phyloP scores from a whole-genome alignment of 92 coral and sea anemone genomes.

The Nematostella vectensis region DNA sequence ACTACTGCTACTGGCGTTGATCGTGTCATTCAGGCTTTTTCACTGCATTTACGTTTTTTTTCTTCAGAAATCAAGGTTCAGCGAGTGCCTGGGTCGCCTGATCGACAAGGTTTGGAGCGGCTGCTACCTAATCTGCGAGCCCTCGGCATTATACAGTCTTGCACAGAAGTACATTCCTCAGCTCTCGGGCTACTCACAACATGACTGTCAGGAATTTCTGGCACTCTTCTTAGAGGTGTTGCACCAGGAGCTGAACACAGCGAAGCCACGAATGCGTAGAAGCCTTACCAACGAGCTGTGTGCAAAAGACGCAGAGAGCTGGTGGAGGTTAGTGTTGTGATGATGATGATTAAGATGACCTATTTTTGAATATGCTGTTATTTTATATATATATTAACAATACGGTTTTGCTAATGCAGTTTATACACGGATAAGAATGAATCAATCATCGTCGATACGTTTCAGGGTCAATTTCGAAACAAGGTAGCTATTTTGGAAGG shows the following conservation, averaged over 20 bases:
- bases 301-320: slow-evolving; percentile 29
- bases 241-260: slow-evolving; percentile 62
- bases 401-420: no score
- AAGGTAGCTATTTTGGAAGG: slow-evolving; percentile 38
- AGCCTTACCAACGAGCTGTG: slow-evolving; percentile 6
- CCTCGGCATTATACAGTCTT: slow-evolving; percentile 44
- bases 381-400: no score
- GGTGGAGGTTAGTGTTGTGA: slow-evolving; percentile 55
- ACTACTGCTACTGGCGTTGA: no score
- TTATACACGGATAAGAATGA: slow-evolving; percentile 50
- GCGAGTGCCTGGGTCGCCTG: slow-evolving; percentile 42
- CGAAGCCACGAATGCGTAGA: slow-evolving; percentile 6
- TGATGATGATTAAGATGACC: no score
- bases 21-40: no score
- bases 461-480: slow-evolving; percentile 72
- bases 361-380: no score
- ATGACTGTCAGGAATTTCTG: slow-evolving; percentile 79
- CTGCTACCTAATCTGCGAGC: slow-evolving; percentile 54
- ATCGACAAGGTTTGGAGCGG: slow-evolving; percentile 76
- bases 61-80: slow-evolving; percentile 1
- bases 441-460: slow-evolving; percentile 68
- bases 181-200: slow-evolving; percentile 37
- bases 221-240: slow-evolving; percentile 67
- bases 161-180: slow-evolving; percentile 37
- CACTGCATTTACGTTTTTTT: not conserved